Evolutionary conservation across 2,888 invertebrate genomes (phyloP).

Genomic region (Sinotaia quadrata): DNA sequence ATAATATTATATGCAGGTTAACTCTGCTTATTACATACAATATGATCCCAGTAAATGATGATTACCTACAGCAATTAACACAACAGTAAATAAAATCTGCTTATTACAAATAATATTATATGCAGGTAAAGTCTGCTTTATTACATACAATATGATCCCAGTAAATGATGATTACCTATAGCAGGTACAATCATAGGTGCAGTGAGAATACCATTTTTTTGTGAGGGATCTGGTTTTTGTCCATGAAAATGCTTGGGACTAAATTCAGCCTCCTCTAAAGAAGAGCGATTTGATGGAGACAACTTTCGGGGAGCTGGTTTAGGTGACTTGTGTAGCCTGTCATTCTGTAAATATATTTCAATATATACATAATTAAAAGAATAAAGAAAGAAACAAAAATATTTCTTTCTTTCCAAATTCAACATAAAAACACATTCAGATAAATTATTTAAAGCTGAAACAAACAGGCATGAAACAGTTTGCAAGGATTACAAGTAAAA

Average conservation of each 20-base stretch:
- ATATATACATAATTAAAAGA: neutral
- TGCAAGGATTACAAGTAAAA: too few species aligned
- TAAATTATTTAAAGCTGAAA: neutral
- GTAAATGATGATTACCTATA: constrained; percentile 40
- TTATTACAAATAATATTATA: too few species aligned
- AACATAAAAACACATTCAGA: neutral
- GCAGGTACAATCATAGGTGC: constrained; percentile 46
- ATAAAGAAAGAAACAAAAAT: neutral
- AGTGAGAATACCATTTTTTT: constrained; percentile 23
- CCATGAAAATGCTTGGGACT: constrained; percentile 32
- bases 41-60: too few species aligned
- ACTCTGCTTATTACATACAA: too few species aligned
- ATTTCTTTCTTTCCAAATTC: neutral
- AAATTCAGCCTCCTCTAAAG: constrained; percentile 13
- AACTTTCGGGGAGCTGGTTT: constrained; percentile 38
- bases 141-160: neutral
- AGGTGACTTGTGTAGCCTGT: constrained; percentile 33
- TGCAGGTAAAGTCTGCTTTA: too few species aligned
- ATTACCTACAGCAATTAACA: too few species aligned
- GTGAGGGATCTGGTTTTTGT: constrained; percentile 30
- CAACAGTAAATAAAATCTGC: too few species aligned
- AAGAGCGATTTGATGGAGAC: constrained; percentile 11
- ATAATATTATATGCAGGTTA: too few species aligned
- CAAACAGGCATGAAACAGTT: too few species aligned
- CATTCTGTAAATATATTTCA: constrained; percentile 16